Evolutionary conservation across 2,888 invertebrate species (phyloP), one percentile per base, ranked within the genome.

Genomic region (Rugalucina vietnamica): DNA sequence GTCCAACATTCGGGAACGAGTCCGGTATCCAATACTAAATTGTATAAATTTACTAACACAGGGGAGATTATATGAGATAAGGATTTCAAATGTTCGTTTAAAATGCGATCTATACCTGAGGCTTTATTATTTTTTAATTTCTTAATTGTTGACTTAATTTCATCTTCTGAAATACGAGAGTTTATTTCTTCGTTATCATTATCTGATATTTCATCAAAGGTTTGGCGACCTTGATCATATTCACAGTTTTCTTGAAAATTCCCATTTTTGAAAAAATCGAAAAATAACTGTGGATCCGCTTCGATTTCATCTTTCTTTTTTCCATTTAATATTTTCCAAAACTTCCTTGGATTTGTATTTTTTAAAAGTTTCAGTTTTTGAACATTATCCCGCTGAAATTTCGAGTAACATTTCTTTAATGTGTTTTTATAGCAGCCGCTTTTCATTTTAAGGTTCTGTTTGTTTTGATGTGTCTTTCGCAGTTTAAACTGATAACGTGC

Each of bases 71-170:
- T 34, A 39, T 32, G 18, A 8, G 14, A 14, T n/a, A n/a, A 24
- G 34, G 5, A n/a, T 76, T 36, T 76, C 5, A 76, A n/a, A 27
- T 76, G 65, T 29, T 76, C 76, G 43, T 76, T 76, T 65, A 76
- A 5, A n/a, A n/a, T n/a, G n/a, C n/a, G n/a, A n/a, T n/a, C n/a
- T n/a, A n/a, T n/a, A n/a, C n/a, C n/a, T n/a, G n/a, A n/a, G n/a
- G n/a, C n/a, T n/a, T n/a, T n/a, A n/a, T n/a, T n/a, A n/a, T n/a
- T n/a, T n/a, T n/a, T n/a, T n/a, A n/a, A n/a, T n/a, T n/a, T n/a
- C n/a, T n/a, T n/a, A n/a, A n/a, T n/a, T n/a, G n/a, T n/a, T n/a
- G n/a, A n/a, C n/a, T n/a, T n/a, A n/a, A n/a, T n/a, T n/a, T n/a
- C n/a, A n/a, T n/a, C n/a, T n/a, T n/a, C n/a, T n/a, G n/a, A n/a